Evolutionary conservation across 2,797 vertebrate species (phyloP).

Genomic region (Dromococcyx pavoninus): DNA sequence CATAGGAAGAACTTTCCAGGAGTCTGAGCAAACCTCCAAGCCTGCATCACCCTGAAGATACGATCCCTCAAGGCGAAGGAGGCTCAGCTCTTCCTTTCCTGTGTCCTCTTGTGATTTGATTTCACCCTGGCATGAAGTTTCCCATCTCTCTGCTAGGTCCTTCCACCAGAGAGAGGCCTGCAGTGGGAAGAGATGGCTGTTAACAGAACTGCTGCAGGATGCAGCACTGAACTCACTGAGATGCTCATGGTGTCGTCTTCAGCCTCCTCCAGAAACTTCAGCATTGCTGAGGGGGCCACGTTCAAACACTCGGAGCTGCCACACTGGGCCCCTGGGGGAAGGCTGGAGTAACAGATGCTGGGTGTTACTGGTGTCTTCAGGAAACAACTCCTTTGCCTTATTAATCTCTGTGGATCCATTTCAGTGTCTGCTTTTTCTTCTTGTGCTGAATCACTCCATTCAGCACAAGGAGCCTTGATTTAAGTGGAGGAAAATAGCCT

Average conservation of each 20-base stretch:
- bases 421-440: background rate
- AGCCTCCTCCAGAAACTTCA: background rate
- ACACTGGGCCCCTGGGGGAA: background rate
- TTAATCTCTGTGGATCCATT: background rate
- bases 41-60: background rate
- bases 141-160: background rate
- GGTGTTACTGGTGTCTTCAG: background rate
- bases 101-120: background rate
- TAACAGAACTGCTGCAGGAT: background rate
- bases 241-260: background rate
- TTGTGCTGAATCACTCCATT: background rate
- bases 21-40: background rate
- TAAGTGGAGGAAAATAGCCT: background rate
- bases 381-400: background rate
- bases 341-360: background rate
- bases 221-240: background rate
- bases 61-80: background rate
- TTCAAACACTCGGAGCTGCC: background rate
- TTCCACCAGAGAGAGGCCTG: background rate
- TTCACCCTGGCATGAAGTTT: background rate
- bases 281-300: background rate
- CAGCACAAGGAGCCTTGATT: background rate
- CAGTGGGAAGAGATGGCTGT: background rate
- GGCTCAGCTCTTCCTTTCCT: background rate
- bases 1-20: background rate